These are phyloP conservation scores for Syngnathus typhle DNA, from an alignment of 2,113 vertebrate species.

Conservation along the genomic window DNA sequence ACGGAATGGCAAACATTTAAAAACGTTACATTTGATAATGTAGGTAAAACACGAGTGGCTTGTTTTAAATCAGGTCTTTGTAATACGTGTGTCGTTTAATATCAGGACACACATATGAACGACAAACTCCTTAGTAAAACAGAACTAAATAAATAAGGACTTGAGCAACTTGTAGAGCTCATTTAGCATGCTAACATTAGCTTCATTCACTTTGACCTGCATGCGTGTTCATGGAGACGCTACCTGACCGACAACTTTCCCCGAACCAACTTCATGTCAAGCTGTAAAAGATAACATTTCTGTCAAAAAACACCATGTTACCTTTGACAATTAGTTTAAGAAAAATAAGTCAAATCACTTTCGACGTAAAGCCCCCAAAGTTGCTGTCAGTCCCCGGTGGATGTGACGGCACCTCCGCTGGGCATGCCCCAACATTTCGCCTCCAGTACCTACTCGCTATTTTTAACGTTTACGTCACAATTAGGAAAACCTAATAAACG, in stretches of 20 bases:
- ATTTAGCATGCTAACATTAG: neutral
- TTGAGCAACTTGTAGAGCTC: neutral
- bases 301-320: neutral
- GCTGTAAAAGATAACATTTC: neutral
- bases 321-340: neutral
- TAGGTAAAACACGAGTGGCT: neutral
- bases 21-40: neutral
- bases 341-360: neutral
- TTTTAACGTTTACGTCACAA: neutral
- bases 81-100: neutral
- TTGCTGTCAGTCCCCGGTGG: conserved; percentile 21
- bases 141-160: neutral
- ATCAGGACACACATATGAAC: neutral
- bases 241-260: neutral
- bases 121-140: neutral
- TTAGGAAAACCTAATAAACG: neutral
- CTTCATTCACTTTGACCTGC: neutral
- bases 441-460: conserved; percentile 19
- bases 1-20: neutral
- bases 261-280: neutral
- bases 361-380: neutral
- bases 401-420: conserved; percentile 20
- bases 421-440: conserved; percentile 67
- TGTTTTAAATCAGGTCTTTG: neutral
- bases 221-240: conserved; percentile 1